Conservation (phyloP, 1,140 invertebrate genomes). For the Drosophila nannoptera region DNA sequence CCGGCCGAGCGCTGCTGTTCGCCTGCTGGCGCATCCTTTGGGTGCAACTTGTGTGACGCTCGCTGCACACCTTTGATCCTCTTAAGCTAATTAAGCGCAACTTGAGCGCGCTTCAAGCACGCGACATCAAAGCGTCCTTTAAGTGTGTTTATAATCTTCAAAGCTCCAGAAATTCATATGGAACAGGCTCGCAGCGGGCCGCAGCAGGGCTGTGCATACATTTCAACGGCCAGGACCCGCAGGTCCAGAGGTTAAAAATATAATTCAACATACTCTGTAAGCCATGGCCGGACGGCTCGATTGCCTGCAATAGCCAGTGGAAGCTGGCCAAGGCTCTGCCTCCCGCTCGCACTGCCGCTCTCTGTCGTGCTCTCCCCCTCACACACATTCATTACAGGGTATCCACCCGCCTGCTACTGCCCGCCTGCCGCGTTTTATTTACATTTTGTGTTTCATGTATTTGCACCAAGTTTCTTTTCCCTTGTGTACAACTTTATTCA, state of each 20-base stretch:
- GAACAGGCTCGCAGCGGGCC: slow-evolving; percentile 55
- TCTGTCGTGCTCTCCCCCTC: too few species aligned
- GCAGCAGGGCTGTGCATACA: slow-evolving; percentile 40
- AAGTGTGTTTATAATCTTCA: slow-evolving; percentile 76
- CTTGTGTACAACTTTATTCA: slow-evolving; percentile 50
- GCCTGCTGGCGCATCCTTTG: slow-evolving; percentile 77
- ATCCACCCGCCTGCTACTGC: neutral
- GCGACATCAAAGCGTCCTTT: slow-evolving; percentile 74
- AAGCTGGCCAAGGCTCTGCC: too few species aligned
- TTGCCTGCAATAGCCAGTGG: neutral
- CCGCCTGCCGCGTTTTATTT: slow-evolving; percentile 3
- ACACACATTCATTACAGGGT: too few species aligned
- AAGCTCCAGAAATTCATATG: slow-evolving; percentile 77
- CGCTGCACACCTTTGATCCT: slow-evolving; percentile 66
- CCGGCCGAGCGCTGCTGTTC: slow-evolving; percentile 65
- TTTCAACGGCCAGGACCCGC: slow-evolving; percentile 12
- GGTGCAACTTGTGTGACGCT: slow-evolving; percentile 70
- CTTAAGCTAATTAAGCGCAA: slow-evolving; percentile 63
- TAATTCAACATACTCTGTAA: neutral
- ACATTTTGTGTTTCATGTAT: slow-evolving; percentile 21
- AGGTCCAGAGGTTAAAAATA: slow-evolving; percentile 18
- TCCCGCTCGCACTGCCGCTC: too few species aligned
- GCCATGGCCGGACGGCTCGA: neutral
- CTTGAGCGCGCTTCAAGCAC: slow-evolving; percentile 59
- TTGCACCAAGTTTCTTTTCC: slow-evolving; percentile 13